A percentile compares a stretch with the other conserved stretches of the same genome.
Evolutionary conservation across 2,888 invertebrate species (phyloP).

Genomic region (Chymomyza procnemis): DNA sequence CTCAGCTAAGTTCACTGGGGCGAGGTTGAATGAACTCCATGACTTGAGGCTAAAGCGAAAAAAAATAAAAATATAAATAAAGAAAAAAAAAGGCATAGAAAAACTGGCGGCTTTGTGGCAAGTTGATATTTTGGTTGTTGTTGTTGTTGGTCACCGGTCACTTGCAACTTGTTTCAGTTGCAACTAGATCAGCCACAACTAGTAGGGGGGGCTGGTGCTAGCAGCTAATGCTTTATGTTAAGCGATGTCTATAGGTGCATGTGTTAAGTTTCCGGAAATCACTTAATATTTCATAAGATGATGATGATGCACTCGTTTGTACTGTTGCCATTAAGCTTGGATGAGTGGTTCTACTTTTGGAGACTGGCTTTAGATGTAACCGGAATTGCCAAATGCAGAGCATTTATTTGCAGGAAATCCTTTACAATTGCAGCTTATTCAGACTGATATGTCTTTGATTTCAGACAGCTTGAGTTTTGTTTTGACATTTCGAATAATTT

Average conservation of each 20-base stretch:
- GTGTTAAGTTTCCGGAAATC: too few relatives aligned
- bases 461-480: too few relatives aligned
- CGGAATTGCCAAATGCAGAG: too few relatives aligned
- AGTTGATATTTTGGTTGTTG: constrained; percentile 10
- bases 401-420: too few relatives aligned
- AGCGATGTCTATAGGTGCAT: not conserved
- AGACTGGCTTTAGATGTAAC: too few relatives aligned
- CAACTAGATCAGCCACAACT: not conserved
- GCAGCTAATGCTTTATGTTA: not conserved
- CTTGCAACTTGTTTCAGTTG: constrained; percentile 47
- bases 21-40: constrained; percentile 79
- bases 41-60: constrained; percentile 31
- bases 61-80: constrained; percentile 14
- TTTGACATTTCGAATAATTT: too few relatives aligned
- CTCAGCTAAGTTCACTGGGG: constrained; percentile 79
- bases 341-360: too few relatives aligned
- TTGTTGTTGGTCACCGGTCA: constrained; percentile 10
- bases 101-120: constrained; percentile 35
- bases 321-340: too few relatives aligned
- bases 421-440: too few relatives aligned
- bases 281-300: too few relatives aligned
- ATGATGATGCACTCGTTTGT: too few relatives aligned
- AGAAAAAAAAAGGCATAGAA: constrained; percentile 15
- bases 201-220: not conserved
- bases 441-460: too few relatives aligned